A percentile compares a stretch with the other conserved stretches of the same genome.
Conservation (phyloP, 1,140 invertebrate species). For the Tetragnatha versicolor region DNA sequence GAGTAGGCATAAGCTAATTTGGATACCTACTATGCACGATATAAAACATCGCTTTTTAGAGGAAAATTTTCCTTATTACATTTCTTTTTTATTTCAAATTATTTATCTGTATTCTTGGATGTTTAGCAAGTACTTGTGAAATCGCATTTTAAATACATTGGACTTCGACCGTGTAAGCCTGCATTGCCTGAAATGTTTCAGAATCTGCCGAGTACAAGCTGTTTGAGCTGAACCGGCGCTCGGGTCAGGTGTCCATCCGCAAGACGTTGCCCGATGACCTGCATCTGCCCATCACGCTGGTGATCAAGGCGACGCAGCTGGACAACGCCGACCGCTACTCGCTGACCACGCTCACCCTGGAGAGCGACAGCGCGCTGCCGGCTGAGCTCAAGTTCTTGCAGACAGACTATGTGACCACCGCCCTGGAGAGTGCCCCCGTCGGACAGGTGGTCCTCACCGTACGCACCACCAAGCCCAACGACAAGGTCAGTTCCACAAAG, state of each 20-base stretch:
- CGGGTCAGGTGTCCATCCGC: conserved; percentile 71
- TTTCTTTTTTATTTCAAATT: no score
- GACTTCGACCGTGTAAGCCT: no score
- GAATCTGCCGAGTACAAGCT: conserved; percentile 65
- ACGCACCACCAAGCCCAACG: conserved; percentile 65
- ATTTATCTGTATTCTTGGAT: no score
- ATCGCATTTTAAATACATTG: no score
- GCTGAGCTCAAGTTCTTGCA: conserved; percentile 74
- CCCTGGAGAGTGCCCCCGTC: conserved; percentile 76
- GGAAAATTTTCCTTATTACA: no score
- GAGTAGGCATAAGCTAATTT: no score
- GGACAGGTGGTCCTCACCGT: conserved; percentile 71
- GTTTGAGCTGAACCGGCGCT: conserved; percentile 70
- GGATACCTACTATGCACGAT: no score
- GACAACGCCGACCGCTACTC: conserved; percentile 89
- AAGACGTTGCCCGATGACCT: conserved; percentile 67
- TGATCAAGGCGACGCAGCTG: conserved; percentile 82
- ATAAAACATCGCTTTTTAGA: no score
- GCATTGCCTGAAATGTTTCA: no score
- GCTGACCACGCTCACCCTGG: conserved; percentile 76
- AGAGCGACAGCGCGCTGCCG: conserved; percentile 68
- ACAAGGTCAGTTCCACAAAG: conserved; percentile 67
- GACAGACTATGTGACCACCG: conserved; percentile 74
- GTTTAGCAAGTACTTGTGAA: no score
- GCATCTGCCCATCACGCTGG: conserved; percentile 74